These are phyloP conservation scores for Sphenodon punctatus DNA, from an alignment of 2,797 vertebrate species.

Conservation along the genomic window DNA sequence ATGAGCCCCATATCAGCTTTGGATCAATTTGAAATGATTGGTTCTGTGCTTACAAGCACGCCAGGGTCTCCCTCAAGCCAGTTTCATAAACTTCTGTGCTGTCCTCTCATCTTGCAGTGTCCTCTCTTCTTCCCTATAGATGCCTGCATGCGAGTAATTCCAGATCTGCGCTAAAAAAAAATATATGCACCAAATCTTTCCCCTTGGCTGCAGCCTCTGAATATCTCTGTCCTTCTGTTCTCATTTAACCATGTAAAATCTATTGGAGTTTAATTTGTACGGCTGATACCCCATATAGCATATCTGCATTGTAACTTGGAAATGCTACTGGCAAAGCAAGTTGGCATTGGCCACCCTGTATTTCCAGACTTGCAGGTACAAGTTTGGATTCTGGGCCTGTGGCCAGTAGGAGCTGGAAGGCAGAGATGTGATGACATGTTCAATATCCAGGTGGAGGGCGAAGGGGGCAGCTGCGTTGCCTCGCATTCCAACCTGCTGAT, in stretches of 20 bases:
- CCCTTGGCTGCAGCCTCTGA: neutral
- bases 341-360: slow-evolving; percentile 32
- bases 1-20: too few relatives aligned
- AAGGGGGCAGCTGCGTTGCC: slow-evolving; percentile 57
- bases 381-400: slow-evolving; percentile 60
- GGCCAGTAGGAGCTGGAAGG: slow-evolving; percentile 64
- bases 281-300: neutral
- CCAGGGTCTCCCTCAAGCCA: neutral
- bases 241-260: neutral
- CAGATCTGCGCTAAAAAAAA: neutral
- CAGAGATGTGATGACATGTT: slow-evolving; percentile 62
- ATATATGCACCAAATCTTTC: neutral
- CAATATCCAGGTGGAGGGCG: slow-evolving; percentile 65
- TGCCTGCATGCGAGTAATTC: too few relatives aligned
- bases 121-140: too few relatives aligned
- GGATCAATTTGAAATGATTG: too few relatives aligned
- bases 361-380: slow-evolving; percentile 71
- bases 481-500: slow-evolving; percentile 60
- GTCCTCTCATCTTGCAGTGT: neutral
- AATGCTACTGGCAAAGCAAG: slow-evolving; percentile 49
- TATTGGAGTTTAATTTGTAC: neutral
- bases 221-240: rapidly evolving
- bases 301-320: slow-evolving; percentile 61
- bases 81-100: neutral
- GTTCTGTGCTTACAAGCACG: neutral